Evolutionary conservation across 2,888 invertebrate genomes (phyloP).

Genomic region (Geotrupes spiniger): DNA sequence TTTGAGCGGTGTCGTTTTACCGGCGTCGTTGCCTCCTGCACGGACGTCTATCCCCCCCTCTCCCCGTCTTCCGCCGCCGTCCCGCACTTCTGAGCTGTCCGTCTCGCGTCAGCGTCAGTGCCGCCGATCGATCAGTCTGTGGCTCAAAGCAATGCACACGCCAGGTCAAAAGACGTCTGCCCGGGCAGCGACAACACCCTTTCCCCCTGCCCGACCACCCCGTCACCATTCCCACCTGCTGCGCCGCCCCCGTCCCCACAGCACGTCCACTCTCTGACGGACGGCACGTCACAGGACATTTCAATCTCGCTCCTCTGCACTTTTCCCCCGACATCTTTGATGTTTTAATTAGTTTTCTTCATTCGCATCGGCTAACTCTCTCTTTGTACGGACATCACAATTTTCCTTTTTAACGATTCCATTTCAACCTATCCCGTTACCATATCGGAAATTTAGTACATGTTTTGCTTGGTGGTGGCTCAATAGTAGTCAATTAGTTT

Average conservation of each 20-base stretch:
- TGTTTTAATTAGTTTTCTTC: slow-evolving; percentile 36
- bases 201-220: slow-evolving; percentile 32
- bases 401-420: too few relatives aligned
- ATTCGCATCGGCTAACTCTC: not conserved
- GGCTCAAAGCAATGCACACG: slow-evolving; percentile 53
- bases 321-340: slow-evolving; percentile 33
- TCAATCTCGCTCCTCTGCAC: slow-evolving; percentile 35
- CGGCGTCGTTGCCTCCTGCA: slow-evolving; percentile 28
- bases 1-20: slow-evolving; percentile 32
- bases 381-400: too few relatives aligned
- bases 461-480: too few relatives aligned
- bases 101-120: slow-evolving; percentile 50
- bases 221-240: slow-evolving; percentile 25
- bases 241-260: slow-evolving; percentile 27
- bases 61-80: slow-evolving; percentile 25
- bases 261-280: slow-evolving; percentile 35
- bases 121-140: slow-evolving; percentile 51
- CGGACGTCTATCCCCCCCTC: slow-evolving; percentile 23
- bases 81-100: slow-evolving; percentile 47
- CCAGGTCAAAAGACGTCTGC: slow-evolving; percentile 53
- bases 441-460: too few relatives aligned
- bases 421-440: too few relatives aligned
- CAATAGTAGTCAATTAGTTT: too few relatives aligned
- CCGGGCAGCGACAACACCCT: slow-evolving; percentile 48
- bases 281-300: slow-evolving; percentile 41